These are phyloP conservation scores for Tragulus kanchil DNA, from an alignment of 2,113 vertebrate species.

Conservation along the genomic window DNA sequence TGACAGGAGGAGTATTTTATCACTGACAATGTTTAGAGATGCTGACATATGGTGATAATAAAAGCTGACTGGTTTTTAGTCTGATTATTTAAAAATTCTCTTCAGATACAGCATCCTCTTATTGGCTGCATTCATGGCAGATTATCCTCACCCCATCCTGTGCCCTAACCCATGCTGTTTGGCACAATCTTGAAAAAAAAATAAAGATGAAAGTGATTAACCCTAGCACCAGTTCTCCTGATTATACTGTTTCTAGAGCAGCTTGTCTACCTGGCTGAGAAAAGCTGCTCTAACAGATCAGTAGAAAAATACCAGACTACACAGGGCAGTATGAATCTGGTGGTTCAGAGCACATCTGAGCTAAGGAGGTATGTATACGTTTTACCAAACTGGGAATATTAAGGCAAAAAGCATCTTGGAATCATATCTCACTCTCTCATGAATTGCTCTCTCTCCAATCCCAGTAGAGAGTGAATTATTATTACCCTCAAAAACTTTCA, in stretches of 20 bases:
- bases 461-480: not conserved
- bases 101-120: not conserved
- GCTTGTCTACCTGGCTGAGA: not conserved
- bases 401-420: not conserved
- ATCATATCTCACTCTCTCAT: not conserved
- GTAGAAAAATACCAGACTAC: not conserved
- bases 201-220: not conserved
- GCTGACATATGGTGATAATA: not conserved
- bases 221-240: not conserved
- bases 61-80: not conserved
- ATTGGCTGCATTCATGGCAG: not conserved
- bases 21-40: constrained; percentile 13
- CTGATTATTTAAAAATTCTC: not conserved
- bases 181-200: not conserved
- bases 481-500: not conserved
- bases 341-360: not conserved
- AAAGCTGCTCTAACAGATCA: not conserved
- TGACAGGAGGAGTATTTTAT: not conserved
- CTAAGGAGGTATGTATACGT: not conserved
- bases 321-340: not conserved
- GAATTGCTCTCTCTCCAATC: not conserved
- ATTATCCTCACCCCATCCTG: not conserved
- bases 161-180: not conserved
- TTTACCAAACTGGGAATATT: not conserved
- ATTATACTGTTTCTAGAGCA: not conserved